phyloP scores from a whole-genome alignment of 2,797 vertebrate genomes.

The Sebastes miniatus region DNA sequence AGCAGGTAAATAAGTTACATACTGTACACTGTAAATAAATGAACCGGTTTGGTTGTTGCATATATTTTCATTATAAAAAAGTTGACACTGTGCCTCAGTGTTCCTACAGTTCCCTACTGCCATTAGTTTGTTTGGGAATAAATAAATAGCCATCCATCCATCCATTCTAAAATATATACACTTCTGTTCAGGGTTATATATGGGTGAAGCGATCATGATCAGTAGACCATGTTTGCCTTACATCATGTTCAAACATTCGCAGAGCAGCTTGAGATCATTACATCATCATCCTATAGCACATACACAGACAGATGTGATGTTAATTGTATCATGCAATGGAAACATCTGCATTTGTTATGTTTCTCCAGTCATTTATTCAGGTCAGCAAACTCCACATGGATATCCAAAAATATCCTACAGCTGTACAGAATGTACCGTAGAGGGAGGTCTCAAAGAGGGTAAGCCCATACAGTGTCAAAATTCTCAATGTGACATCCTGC shows the following conservation, averaged over 20 bases:
- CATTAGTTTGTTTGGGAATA: background rate
- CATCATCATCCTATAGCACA: background rate
- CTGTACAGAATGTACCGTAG: background rate
- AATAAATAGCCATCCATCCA: background rate
- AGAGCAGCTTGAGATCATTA: background rate
- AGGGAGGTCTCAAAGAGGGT: background rate
- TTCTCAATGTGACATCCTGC: rapidly evolving
- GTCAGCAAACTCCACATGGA: too few relatives aligned
- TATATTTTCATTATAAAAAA: background rate
- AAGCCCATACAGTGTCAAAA: background rate
- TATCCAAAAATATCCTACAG: background rate
- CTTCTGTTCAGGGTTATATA: background rate
- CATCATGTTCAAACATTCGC: background rate
- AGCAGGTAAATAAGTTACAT: background rate
- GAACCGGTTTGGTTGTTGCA: background rate
- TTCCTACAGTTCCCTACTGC: background rate
- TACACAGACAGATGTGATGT: background rate
- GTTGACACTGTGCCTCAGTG: background rate
- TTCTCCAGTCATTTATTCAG: background rate
- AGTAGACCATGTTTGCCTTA: background rate
- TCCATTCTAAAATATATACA: background rate
- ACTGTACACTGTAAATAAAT: background rate
- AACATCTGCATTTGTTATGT: background rate
- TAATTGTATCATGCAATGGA: background rate
- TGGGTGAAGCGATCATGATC: background rate